phyloP scores from a whole-genome alignment of 2,113 vertebrate genomes.

The Stigmatopora argus region DNA sequence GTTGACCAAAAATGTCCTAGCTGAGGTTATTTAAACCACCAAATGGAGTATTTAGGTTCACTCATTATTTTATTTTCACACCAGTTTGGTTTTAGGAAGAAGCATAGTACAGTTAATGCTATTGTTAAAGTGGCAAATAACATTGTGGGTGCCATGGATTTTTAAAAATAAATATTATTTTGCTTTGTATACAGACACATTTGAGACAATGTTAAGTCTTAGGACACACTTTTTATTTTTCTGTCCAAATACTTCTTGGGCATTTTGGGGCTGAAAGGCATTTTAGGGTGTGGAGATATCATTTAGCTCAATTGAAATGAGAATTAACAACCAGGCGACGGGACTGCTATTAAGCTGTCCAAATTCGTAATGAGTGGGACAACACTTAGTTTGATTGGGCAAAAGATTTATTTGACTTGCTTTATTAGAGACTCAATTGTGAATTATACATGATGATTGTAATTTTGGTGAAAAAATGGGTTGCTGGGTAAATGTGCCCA shows the following conservation, averaged over 20 bases:
- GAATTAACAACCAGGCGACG: conserved; percentile 19
- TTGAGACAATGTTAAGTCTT: too few relatives aligned
- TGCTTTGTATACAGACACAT: too few relatives aligned
- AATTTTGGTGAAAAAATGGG: conserved; percentile 1
- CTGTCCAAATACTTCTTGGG: not conserved
- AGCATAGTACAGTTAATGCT: too few relatives aligned
- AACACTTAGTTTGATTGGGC: conserved; percentile 15
- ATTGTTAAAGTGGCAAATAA: too few relatives aligned
- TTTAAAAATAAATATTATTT: too few relatives aligned
- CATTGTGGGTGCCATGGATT: too few relatives aligned
- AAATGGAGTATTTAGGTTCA: too few relatives aligned
- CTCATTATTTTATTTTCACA: too few relatives aligned
- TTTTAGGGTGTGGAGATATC: not conserved
- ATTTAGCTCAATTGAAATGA: conserved; percentile 18
- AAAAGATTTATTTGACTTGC: not conserved
- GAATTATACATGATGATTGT: not conserved
- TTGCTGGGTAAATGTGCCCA: not conserved
- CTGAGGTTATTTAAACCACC: too few relatives aligned
- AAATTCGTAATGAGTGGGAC: conserved; percentile 10
- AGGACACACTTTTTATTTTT: too few relatives aligned
- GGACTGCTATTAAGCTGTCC: conserved; percentile 13
- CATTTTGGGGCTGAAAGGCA: not conserved
- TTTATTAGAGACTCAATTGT: not conserved
- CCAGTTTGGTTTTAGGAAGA: too few relatives aligned
- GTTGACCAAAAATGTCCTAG: too few relatives aligned